Evolutionary conservation across 2,113 vertebrate species (phyloP).

Genomic region (Nerophis ophidion): DNA sequence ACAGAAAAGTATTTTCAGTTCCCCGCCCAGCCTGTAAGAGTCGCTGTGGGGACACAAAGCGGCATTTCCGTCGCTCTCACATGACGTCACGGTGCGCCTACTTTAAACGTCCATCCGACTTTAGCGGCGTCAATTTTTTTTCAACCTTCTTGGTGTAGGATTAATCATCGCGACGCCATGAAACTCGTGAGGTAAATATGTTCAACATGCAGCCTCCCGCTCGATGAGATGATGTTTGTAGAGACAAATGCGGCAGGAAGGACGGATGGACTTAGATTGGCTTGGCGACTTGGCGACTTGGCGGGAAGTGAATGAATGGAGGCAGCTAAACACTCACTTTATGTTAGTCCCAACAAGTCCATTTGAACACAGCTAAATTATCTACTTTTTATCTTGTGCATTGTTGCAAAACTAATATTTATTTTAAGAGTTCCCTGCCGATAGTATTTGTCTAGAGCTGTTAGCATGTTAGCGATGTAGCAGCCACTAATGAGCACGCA

Average conservation of each 20-base stretch:
- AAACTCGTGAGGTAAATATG: slow-evolving; percentile 74
- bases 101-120: slow-evolving; percentile 28
- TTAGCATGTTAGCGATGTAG: too few species aligned
- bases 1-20: not conserved
- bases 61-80: not conserved
- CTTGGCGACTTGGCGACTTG: slow-evolving; percentile 48
- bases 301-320: slow-evolving; percentile 68
- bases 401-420: too few species aligned
- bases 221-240: accelerated
- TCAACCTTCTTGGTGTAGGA: slow-evolving; percentile 46
- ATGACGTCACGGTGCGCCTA: slow-evolving; percentile 39
- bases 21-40: not conserved
- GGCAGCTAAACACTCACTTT: too few species aligned
- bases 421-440: too few species aligned
- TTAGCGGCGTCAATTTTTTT: slow-evolving; percentile 62
- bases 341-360: too few species aligned
- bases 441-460: too few species aligned
- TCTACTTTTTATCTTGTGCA: too few species aligned
- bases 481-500: too few species aligned
- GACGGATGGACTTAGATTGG: slow-evolving; percentile 63
- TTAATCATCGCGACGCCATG: slow-evolving; percentile 64
- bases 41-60: not conserved
- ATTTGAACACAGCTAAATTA: too few species aligned
- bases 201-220: accelerated
- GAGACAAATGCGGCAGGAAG: accelerated